Conservation (phyloP, 2,113 vertebrate genomes). For the Rhodinocichla rosea region DNA sequence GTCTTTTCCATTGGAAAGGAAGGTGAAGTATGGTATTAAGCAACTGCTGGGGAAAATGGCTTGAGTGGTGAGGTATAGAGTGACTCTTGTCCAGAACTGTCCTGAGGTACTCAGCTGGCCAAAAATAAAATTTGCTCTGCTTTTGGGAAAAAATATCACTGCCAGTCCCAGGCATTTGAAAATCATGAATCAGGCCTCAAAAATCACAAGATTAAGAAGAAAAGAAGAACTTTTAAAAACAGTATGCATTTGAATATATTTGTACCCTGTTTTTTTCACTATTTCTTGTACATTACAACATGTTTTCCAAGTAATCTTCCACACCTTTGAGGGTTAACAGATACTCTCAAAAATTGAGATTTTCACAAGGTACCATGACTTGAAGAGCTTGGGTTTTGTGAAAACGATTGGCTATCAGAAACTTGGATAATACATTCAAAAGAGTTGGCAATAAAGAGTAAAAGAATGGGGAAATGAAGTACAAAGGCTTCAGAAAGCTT, state of each 20-base stretch:
- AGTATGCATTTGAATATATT: background rate
- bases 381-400: background rate
- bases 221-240: background rate
- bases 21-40: background rate
- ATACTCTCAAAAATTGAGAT: background rate
- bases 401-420: background rate
- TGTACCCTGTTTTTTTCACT: background rate
- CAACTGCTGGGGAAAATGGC: background rate
- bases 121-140: background rate
- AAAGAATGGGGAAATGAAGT: background rate
- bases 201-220: background rate
- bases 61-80: background rate
- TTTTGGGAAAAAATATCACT: background rate
- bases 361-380: background rate
- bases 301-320: background rate
- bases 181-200: background rate
- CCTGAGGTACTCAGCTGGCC: background rate
- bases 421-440: background rate
- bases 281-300: background rate
- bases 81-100: background rate
- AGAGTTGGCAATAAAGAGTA: background rate
- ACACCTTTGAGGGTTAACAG: background rate
- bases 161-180: background rate
- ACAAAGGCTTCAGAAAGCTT: constrained; percentile 1
- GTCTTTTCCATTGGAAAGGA: background rate